Percentiles rank a stretch among this genome's conserved stretches.
phyloP scores from a whole-genome alignment of 2,888 invertebrate genomes.

The Coelopa pilipes region DNA sequence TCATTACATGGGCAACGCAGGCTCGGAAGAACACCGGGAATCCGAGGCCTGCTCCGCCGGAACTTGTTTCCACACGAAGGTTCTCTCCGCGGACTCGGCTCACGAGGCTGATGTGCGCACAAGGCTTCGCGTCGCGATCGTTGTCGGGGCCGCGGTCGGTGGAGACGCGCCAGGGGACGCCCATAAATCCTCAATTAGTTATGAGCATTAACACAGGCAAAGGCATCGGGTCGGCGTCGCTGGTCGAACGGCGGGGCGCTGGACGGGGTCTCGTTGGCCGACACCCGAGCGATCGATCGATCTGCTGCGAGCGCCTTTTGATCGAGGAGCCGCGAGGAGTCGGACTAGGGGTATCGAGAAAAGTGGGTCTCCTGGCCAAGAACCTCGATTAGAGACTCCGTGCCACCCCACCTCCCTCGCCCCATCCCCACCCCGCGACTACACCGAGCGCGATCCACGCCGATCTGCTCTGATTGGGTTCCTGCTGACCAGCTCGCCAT shows the following conservation, averaged over 20 bases:
- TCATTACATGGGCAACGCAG: too few species aligned
- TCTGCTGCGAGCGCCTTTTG: too few species aligned
- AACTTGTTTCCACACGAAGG: too few species aligned
- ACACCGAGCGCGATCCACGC: not conserved
- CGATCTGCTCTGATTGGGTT: not conserved
- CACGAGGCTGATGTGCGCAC: conserved; percentile 17
- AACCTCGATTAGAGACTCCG: conserved; percentile 40
- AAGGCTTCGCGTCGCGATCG: conserved; percentile 13
- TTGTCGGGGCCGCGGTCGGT: too few species aligned
- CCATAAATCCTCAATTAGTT: conserved; percentile 51
- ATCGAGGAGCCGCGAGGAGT: not conserved
- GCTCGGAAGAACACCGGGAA: too few species aligned
- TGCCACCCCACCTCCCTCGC: not conserved
- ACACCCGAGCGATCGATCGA: too few species aligned
- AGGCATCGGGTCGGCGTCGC: conserved; percentile 5
- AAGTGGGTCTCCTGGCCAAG: conserved; percentile 43
- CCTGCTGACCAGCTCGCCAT: not conserved
- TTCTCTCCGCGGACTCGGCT: not conserved
- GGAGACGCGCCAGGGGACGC: conserved; percentile 14
- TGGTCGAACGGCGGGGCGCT: too few species aligned
- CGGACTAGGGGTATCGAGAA: conserved; percentile 29
- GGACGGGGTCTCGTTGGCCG: too few species aligned
- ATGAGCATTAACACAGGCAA: conserved; percentile 47
- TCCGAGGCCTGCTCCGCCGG: too few species aligned
- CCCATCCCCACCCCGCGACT: not conserved